These are phyloP conservation scores for Drosophila mimica DNA, from an alignment of 2,888 invertebrate species.

Conservation along the genomic window DNA sequence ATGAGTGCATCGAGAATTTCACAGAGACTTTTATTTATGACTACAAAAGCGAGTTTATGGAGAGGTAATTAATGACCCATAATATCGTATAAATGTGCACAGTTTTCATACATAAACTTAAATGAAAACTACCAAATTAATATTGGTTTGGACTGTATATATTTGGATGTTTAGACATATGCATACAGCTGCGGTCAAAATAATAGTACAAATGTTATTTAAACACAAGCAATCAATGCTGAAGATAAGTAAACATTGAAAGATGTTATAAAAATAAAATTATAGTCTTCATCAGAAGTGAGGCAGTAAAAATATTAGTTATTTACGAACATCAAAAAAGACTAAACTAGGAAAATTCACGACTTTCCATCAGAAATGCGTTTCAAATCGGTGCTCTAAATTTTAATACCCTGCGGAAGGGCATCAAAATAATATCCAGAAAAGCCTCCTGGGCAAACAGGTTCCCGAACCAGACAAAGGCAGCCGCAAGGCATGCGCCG, in stretches of 20 bases:
- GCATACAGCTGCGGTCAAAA: neutral
- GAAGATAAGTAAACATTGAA: neutral
- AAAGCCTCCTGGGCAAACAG: slow-evolving; percentile 68
- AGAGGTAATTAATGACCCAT: neutral
- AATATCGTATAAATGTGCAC: neutral
- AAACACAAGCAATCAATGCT: neutral
- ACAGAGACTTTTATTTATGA: neutral
- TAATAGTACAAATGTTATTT: neutral
- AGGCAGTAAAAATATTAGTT: neutral
- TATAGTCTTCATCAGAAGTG: neutral
- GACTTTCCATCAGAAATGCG: neutral
- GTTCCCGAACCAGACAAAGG: slow-evolving; percentile 56
- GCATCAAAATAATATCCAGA: slow-evolving; percentile 36
- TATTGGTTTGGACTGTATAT: neutral
- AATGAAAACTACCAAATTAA: neutral
- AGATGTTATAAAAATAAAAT: neutral
- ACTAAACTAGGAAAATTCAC: neutral
- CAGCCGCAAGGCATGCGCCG: slow-evolving; percentile 63
- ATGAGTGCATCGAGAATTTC: neutral
- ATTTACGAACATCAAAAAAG: too few species aligned
- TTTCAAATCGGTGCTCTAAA: neutral
- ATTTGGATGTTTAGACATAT: neutral
- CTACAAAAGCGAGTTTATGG: neutral
- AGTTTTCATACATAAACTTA: neutral
- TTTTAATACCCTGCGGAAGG: slow-evolving; percentile 3